These are phyloP conservation scores for Aplochiton taeniatus DNA, from an alignment of 2,797 vertebrate species.

Conservation along the genomic window DNA sequence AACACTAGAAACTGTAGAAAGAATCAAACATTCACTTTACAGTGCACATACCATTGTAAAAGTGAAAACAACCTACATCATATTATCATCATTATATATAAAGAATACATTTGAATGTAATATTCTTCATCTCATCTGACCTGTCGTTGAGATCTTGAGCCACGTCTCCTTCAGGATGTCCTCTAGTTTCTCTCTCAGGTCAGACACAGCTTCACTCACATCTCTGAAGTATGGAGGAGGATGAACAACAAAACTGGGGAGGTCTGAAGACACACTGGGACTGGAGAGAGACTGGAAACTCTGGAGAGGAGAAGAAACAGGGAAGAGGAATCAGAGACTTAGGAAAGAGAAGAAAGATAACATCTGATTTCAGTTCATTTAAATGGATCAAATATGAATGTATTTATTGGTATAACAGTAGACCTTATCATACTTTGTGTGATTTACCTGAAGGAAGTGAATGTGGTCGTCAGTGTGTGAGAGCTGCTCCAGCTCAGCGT, in stretches of 20 bases:
- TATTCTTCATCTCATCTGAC: no score
- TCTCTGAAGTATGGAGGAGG: constrained; percentile 12
- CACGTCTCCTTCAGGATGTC: constrained; percentile 9
- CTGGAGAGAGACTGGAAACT: constrained; percentile 14
- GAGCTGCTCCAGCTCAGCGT: constrained; percentile 42
- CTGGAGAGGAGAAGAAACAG: background rate
- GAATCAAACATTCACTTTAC: no score
- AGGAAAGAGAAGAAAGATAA: no score
- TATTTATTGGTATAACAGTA: no score
- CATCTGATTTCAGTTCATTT: no score
- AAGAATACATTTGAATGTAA: no score
- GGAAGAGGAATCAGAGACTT: no score
- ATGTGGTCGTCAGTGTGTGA: constrained; percentile 21
- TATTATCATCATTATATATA: no score
- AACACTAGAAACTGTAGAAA: no score
- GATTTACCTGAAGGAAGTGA: constrained; percentile 19
- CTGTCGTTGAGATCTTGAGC: constrained; percentile 14
- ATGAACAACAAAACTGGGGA: background rate
- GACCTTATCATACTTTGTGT: background rate
- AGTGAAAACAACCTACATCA: no score
- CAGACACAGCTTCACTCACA: constrained; percentile 12
- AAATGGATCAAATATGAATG: no score
- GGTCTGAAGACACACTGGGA: background rate
- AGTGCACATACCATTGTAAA: no score
- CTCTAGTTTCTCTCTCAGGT: constrained; percentile 21